A percentile compares a stretch with the other conserved stretches of the same genome.
Evolutionary conservation across 1,140 invertebrate species (phyloP).

Genomic region (Tribolium castaneum): DNA sequence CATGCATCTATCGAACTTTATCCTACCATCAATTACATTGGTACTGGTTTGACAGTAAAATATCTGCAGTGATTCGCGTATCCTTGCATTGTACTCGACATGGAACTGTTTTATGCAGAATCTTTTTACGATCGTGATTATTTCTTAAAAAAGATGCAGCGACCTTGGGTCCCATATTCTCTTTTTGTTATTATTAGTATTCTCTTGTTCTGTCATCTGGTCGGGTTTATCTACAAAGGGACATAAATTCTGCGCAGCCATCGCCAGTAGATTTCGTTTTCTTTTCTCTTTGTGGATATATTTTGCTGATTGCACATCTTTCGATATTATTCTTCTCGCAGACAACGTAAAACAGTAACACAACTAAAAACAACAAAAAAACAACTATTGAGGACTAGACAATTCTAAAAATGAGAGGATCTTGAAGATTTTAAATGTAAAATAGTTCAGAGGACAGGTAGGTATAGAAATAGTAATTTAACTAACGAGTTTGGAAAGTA

Average conservation of each 20-base stretch:
- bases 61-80: constrained; percentile 17
- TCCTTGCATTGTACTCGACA: constrained; percentile 33
- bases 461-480: too few species aligned
- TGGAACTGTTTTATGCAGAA: constrained; percentile 24
- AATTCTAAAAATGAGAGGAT: not conserved
- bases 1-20: constrained; percentile 34
- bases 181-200: constrained; percentile 11
- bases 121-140: not conserved
- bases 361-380: not conserved
- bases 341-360: not conserved
- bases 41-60: constrained; percentile 37
- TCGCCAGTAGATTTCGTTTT: not conserved
- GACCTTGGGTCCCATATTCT: constrained; percentile 16
- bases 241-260: not conserved
- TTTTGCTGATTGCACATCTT: not conserved
- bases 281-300: not conserved
- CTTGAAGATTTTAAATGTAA: too few species aligned
- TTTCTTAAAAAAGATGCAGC: not conserved
- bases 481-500: too few species aligned
- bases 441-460: too few species aligned
- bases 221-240: not conserved
- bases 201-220: constrained; percentile 23
- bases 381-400: not conserved
- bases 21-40: constrained; percentile 36
- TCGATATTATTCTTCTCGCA: not conserved